Evolutionary conservation across 92 coral and sea anemone species (phyloP).

Genomic region (Anthopleura xanthogrammica): DNA sequence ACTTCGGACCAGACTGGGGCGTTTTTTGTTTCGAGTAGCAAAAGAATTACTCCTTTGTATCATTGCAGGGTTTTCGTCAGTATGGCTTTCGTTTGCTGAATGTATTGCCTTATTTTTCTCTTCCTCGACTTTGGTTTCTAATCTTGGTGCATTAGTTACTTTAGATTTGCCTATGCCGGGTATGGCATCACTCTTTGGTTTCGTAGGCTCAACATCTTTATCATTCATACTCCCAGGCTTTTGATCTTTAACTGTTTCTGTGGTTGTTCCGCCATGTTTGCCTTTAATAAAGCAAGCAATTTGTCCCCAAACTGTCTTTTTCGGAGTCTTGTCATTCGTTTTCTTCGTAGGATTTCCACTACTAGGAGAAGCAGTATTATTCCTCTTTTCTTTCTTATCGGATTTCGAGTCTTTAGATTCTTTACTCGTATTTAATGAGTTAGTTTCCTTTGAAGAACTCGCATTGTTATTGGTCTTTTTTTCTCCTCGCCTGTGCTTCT

Average conservation of each 20-base stretch:
- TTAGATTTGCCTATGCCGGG: background rate
- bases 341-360: slow-evolving; percentile 26
- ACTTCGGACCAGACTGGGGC: slow-evolving; percentile 58
- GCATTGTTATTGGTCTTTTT: background rate
- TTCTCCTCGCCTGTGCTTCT: slow-evolving; percentile 15
- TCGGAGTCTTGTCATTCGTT: slow-evolving; percentile 49
- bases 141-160: background rate
- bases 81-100: slow-evolving; percentile 13
- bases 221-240: background rate
- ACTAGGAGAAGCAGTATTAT: background rate
- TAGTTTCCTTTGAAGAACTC: background rate
- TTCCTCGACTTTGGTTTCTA: background rate
- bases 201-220: background rate
- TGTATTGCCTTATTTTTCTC: background rate
- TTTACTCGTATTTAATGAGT: slow-evolving; percentile 4
- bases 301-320: slow-evolving; percentile 64
- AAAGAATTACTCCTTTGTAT: slow-evolving; percentile 67
- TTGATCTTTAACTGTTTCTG: background rate
- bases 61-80: background rate
- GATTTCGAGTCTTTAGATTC: slow-evolving; percentile 18
- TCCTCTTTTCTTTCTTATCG: slow-evolving; percentile 19
- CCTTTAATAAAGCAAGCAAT: slow-evolving; percentile 68
- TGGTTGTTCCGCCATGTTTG: slow-evolving; percentile 14
- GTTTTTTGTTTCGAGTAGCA: slow-evolving; percentile 47
- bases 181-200: background rate